phyloP scores from a whole-genome alignment of 92 coral and sea anemone genomes.

The Zoanthus sansibaricus region DNA sequence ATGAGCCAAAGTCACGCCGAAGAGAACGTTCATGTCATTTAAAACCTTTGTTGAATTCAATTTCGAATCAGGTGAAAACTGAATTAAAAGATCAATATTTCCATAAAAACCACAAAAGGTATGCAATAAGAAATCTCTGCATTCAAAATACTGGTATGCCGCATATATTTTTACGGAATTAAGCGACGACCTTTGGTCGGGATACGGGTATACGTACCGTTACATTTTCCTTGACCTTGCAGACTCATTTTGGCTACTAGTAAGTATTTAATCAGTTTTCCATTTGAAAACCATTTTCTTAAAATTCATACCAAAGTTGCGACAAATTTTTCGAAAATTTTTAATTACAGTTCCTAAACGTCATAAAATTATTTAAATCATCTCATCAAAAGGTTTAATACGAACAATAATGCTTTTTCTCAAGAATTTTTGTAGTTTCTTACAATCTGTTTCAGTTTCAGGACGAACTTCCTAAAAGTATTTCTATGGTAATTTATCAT shows the following conservation, averaged over 20 bases:
- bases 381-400: constrained; percentile 26
- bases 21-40: background rate
- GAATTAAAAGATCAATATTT: background rate
- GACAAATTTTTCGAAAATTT: background rate
- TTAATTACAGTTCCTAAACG: background rate
- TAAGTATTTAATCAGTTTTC: too few species aligned
- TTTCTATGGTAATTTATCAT: background rate
- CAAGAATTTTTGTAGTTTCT: background rate
- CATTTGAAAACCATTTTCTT: background rate
- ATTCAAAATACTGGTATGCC: too few species aligned
- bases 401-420: background rate
- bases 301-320: background rate
- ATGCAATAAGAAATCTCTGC: background rate
- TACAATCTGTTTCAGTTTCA: background rate
- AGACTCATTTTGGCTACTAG: too few species aligned
- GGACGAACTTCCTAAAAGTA: background rate
- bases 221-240: too few species aligned
- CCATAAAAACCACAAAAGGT: background rate
- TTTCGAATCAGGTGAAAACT: background rate
- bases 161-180: too few species aligned
- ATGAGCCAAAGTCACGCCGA: background rate
- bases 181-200: too few species aligned
- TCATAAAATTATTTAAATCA: background rate
- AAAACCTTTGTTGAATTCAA: background rate
- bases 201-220: too few species aligned